Evolutionary conservation across 1,140 invertebrate genomes (phyloP), one percentile per base, ranked within the genome.

Genomic region (Heterodera carotae): DNA sequence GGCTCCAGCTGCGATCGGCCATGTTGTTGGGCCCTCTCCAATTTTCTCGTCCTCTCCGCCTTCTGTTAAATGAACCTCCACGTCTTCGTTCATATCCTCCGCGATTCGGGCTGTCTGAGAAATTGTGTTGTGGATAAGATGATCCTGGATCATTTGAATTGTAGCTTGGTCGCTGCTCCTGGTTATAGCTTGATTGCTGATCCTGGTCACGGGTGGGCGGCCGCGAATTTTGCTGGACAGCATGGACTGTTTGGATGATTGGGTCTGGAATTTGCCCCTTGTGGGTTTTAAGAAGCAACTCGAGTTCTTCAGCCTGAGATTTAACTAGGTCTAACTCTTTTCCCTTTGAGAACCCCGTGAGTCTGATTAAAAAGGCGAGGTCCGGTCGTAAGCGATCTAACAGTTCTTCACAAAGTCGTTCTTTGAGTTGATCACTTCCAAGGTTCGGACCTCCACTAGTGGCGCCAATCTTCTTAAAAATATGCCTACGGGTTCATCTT

Each of bases 1-100:
- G 34, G 10, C 25, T 69, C 67, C 67, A 69, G 22, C 43, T 69
- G 43, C 67, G 67, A 22, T 69, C 67, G 43, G 34, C 43, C n/a
- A 39, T 69, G 5, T 36, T 22, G 6, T 29, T 69, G 6, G 48
- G 48, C 4, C 43, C 43, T n/a, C 43, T 33, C 67, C 67, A 69
- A 69, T 48, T 69, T 10, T 27, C n/a, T 22, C n/a, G n/a, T 5
- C 67, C 43, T 31, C 43, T 69, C 10, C 2, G 67, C 2, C 67
- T 48, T 31, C 31, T n/a, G 22, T 69, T 69, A 8, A 43, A 53
- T 22, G 48, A 22, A 22, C 48, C 48, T 1, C 48, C 48, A 15
- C 48, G 48, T 53, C 48, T 18, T 53, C 22, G 12, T 22, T 22
- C 48, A 53, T 22, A 22, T 53, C 48, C 22, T 53, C 12, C 48